Evolutionary conservation across 53 echinoderm and acorn worm species (phyloP).

Genomic region (Apostichopus leukothele): DNA sequence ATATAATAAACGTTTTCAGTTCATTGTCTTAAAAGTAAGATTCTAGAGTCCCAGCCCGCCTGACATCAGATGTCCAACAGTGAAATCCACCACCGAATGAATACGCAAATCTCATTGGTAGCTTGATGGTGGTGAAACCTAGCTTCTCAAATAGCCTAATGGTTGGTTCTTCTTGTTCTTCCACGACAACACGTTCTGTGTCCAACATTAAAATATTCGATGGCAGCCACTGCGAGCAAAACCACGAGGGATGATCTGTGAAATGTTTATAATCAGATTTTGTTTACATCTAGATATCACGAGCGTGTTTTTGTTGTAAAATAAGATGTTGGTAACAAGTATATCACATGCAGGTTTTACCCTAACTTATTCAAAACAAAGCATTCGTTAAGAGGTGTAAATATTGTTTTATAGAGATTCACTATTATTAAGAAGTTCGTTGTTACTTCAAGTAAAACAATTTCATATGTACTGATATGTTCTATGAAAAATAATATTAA

Average conservation of each 20-base stretch:
- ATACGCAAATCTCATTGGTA: slow-evolving; percentile 81
- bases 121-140: slow-evolving; percentile 74
- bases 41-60: slow-evolving; percentile 72
- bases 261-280: not conserved
- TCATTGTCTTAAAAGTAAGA: slow-evolving; percentile 66
- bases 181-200: slow-evolving; percentile 82
- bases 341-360: too few relatives aligned
- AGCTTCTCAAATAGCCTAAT: slow-evolving; percentile 80
- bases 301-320: too few relatives aligned
- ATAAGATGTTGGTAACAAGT: too few relatives aligned
- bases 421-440: too few relatives aligned
- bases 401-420: too few relatives aligned
- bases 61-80: slow-evolving; percentile 94
- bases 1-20: too few relatives aligned
- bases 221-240: slow-evolving; percentile 94
- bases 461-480: too few relatives aligned
- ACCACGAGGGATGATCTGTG: slow-evolving; percentile 88
- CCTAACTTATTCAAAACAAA: too few relatives aligned
- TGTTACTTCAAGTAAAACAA: too few relatives aligned
- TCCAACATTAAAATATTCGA: slow-evolving; percentile 98
- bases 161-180: slow-evolving; percentile 68
- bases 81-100: slow-evolving; percentile 96
- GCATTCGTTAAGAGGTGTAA: too few relatives aligned
- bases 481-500: too few relatives aligned
- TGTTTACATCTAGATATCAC: too few relatives aligned